Conservation (phyloP, 2,797 vertebrate species). For the Cyprinodon diabolis region DNA sequence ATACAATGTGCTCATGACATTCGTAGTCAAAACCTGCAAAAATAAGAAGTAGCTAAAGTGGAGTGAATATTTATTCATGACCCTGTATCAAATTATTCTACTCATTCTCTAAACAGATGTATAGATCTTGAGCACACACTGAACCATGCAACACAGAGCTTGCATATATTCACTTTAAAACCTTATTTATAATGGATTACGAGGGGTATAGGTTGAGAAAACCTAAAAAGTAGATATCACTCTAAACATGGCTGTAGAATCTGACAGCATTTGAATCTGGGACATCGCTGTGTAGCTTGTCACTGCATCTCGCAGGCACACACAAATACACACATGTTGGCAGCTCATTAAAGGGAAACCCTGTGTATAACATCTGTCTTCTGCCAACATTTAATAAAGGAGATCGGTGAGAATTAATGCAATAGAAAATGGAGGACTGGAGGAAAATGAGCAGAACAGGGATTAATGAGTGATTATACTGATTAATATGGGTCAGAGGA, state of each 20-base stretch:
- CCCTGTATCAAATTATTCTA: not conserved
- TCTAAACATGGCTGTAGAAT: conserved; percentile 43
- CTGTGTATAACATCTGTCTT: conserved; percentile 46
- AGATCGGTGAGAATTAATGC: not conserved
- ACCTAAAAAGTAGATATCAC: conserved; percentile 3
- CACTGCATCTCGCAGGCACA: conserved; percentile 30
- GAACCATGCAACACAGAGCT: not conserved
- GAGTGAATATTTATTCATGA: not conserved
- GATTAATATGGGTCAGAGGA: not conserved
- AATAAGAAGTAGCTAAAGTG: not conserved
- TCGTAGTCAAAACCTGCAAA: not conserved
- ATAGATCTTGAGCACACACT: not conserved
- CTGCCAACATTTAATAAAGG: conserved; percentile 54
- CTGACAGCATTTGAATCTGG: conserved; percentile 59
- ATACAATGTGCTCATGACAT: not conserved
- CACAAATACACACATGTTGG: conserved; percentile 38
- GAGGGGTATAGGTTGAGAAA: conserved; percentile 27
- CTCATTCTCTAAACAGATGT: not conserved
- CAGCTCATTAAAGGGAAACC: conserved; percentile 65
- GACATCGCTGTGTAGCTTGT: conserved; percentile 49
- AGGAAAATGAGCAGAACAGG: not conserved
- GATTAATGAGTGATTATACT: not conserved
- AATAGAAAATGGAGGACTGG: not conserved
- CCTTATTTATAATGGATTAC: not conserved
- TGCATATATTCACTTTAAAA: not conserved